Evolutionary conservation across 2,797 vertebrate genomes (phyloP), one percentile per base, ranked within the genome.

Genomic region (Acanthopagrus latus): DNA sequence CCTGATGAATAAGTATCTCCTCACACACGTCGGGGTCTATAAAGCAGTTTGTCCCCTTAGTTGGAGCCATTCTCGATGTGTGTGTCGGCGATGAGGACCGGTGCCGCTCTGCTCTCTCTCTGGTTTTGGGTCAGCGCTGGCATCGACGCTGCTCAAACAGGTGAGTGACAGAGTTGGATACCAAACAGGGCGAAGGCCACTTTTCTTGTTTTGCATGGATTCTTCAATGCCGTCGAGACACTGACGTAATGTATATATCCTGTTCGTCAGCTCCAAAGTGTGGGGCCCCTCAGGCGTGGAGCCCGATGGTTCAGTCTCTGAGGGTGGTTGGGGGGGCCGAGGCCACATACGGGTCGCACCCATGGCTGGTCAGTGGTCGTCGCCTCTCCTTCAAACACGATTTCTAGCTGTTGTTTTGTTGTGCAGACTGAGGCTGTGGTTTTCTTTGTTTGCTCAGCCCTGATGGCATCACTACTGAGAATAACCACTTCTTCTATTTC

Each of bases 321-420:
- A 92, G 94, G 82, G 90, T 96, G 23, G 91, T 95, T 0, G 94
- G 95, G 47, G 95, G 95, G 2, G 65, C 73, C 0, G 82, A 91
- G 64, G 92, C 90, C 5, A 18, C 63, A 7, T 73, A 88, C 2
- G 95, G 94, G 44, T 92, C 94, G 1, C 93, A 95, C 48, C 95
- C 94, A 4, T 96, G 95, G 95, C 90, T 96, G 83, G 95, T 93
- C 73, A 85, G 86, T 89, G 7, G 7, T 21, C 13, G 21, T 3
- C 9, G 0, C 2, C 57, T 46, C 20, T 59, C 47, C 47, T 69
- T 18, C 54, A 2, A 20, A 21, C 20, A 6, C 13, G 33, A 38
- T n/a, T 12, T 47, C 47, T 5, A 16, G 10, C 20, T 0, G 0
- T 0, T 56, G 2, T 47, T 23, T 60, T 25, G 47, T 13, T 38